These are phyloP conservation scores for Zeus faber DNA, from an alignment of 2,113 vertebrate genomes.

Conservation along the genomic window DNA sequence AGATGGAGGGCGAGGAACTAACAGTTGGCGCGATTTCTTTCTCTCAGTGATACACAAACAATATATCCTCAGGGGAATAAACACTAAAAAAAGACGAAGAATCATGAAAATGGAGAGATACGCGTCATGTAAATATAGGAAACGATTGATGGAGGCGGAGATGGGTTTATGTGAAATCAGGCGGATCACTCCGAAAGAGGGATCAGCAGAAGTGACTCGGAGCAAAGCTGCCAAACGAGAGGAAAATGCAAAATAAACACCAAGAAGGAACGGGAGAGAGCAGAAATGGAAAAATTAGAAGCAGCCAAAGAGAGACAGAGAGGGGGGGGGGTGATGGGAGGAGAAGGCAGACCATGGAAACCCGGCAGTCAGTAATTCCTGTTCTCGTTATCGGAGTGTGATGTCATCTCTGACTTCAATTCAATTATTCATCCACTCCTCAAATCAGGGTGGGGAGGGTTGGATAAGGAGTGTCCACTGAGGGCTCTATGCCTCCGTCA, in stretches of 20 bases:
- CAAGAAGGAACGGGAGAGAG: not conserved
- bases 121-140: too few species aligned
- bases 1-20: constrained; percentile 17
- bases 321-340: constrained; percentile 16
- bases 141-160: not conserved
- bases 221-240: too few species aligned
- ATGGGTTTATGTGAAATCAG: too few species aligned
- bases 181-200: too few species aligned
- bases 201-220: too few species aligned
- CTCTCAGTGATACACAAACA: constrained; percentile 32
- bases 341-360: constrained; percentile 42
- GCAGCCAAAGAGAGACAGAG: not conserved
- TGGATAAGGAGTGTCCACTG: constrained; percentile 35
- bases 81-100: constrained; percentile 8
- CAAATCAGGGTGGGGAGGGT: constrained; percentile 25
- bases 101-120: constrained; percentile 25
- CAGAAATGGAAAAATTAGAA: too few species aligned
- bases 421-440: constrained; percentile 73
- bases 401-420: constrained; percentile 69
- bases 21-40: constrained; percentile 8
- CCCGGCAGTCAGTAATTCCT: constrained; percentile 49
- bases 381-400: constrained; percentile 45
- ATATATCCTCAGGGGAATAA: constrained; percentile 6
- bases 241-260: too few species aligned
- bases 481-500: constrained; percentile 4